Conservation (phyloP, 2,797 vertebrate species). For the Stomatorhinus walkeri region DNA sequence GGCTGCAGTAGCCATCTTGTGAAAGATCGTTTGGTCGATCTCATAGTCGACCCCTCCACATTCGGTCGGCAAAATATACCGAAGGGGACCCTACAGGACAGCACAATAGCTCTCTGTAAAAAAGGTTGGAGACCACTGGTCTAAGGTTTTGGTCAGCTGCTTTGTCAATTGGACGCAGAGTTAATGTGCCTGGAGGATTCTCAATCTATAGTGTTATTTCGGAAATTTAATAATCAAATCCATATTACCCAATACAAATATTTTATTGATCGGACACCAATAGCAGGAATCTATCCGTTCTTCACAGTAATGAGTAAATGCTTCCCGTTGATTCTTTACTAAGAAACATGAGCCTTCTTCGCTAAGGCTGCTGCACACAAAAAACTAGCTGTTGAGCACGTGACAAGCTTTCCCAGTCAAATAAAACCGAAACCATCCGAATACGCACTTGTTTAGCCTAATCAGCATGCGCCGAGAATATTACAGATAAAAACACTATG, state of each 20-base stretch:
- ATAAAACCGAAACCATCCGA: background rate
- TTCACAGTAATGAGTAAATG: background rate
- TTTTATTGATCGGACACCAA: background rate
- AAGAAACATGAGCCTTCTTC: background rate
- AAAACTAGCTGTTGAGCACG: background rate
- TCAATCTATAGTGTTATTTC: background rate
- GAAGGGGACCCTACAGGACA: background rate
- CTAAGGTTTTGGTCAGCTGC: background rate
- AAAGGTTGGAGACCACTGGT: background rate
- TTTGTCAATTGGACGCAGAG: background rate
- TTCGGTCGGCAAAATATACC: background rate
- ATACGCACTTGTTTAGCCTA: background rate
- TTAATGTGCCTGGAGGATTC: background rate
- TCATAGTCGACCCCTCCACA: background rate
- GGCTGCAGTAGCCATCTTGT: constrained; percentile 6
- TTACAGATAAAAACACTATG: background rate
- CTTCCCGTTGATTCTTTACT: background rate
- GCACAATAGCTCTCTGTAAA: background rate
- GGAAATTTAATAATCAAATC: background rate
- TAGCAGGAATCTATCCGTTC: background rate
- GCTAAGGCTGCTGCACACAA: background rate
- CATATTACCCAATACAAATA: background rate
- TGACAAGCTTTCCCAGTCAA: background rate
- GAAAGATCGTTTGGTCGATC: background rate
- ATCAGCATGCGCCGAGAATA: background rate